Conservation (phyloP, 2,888 invertebrate genomes). For the Physocephala rufipes region DNA sequence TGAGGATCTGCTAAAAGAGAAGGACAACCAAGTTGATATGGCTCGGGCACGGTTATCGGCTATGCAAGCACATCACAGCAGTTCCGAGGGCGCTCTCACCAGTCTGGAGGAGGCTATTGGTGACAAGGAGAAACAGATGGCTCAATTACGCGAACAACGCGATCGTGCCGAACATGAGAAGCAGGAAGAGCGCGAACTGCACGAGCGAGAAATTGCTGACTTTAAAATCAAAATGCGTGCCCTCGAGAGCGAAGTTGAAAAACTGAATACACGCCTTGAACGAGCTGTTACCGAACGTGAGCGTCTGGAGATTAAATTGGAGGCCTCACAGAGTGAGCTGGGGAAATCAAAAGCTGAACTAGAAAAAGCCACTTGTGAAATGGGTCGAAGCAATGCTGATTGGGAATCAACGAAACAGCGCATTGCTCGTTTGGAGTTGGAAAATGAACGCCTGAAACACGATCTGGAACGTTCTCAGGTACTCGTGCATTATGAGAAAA, state of each 20-base stretch:
- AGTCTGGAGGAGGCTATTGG: constrained; percentile 94
- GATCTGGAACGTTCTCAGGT: constrained; percentile 84
- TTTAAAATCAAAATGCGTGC: constrained; percentile 94
- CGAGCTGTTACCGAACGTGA: constrained; percentile 91
- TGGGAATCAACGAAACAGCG: constrained; percentile 72
- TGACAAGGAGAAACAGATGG: constrained; percentile 97
- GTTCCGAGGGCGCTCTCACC: constrained; percentile 91
- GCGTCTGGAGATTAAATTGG: constrained; percentile 87
- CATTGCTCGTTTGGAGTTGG: constrained; percentile 84
- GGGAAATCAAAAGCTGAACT: constrained; percentile 94
- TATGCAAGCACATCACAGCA: constrained; percentile 94
- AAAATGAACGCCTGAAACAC: constrained; percentile 87
- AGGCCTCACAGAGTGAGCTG: constrained; percentile 91
- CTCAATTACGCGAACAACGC: constrained; percentile 88
- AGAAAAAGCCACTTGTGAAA: constrained; percentile 90
- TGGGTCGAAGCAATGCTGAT: constrained; percentile 86
- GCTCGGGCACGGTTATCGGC: constrained; percentile 88
- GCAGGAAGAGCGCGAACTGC: constrained; percentile 92
- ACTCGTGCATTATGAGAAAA: constrained; percentile 66
- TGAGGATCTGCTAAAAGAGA: constrained; percentile 96
- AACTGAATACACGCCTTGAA: constrained; percentile 85
- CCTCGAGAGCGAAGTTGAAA: constrained; percentile 90
- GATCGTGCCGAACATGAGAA: constrained; percentile 96
- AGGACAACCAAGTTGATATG: constrained; percentile 97
- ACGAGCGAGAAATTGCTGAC: constrained; percentile 92